Base-by-base conservation (phyloP, 2,113 vertebrate species). In the Caracal caracal region DNA sequence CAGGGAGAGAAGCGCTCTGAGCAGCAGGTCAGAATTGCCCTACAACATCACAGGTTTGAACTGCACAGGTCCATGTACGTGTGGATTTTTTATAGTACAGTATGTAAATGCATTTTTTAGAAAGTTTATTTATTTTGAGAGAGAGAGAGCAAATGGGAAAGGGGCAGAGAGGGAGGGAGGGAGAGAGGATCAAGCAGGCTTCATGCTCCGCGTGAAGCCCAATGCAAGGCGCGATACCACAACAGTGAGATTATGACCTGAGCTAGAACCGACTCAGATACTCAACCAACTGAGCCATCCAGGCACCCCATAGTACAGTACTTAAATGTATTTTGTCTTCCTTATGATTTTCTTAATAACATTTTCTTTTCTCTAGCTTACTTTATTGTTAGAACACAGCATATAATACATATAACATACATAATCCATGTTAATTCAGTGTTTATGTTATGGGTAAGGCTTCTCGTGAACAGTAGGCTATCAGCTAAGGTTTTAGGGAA, bases 1-100 rank as follows among this genome's bases (percentile, higher is more conserved):
- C 56, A 94, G 93, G 28, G 19, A 97, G 93, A 98, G 94, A 97
- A 89, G 96, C 66, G 85, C 56, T 87, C 93, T 84, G 71, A 96
- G 76, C 76, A 84, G 65, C 26, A 43, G 91, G 85, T 40, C 96
- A 89, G 40, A 86, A 85, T 12, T 70, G 40, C 26, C 26, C 40
- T 47, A 16, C 26, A n/a, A 30, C 7, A 17, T 16, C 7, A 30
- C 40, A 76, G 73, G 40, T 47, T 47, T 76, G 26, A 76, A 30
- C 3, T 76, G 26, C 6, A 40, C 28, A 26, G 40, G 37, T 43
- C 40, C 40, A 43, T 3, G 3, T 9, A 26, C 6, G 28, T 16
- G 40, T 8, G 40, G 40, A 75, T 75, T 75, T 75, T 75, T 47
- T 28, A 75, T 43, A 43, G 37, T 28, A 28, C 3, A 43, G 40